Conservation (phyloP, 2,113 vertebrate genomes). For the Hypocryptadius cinnamomeus region DNA sequence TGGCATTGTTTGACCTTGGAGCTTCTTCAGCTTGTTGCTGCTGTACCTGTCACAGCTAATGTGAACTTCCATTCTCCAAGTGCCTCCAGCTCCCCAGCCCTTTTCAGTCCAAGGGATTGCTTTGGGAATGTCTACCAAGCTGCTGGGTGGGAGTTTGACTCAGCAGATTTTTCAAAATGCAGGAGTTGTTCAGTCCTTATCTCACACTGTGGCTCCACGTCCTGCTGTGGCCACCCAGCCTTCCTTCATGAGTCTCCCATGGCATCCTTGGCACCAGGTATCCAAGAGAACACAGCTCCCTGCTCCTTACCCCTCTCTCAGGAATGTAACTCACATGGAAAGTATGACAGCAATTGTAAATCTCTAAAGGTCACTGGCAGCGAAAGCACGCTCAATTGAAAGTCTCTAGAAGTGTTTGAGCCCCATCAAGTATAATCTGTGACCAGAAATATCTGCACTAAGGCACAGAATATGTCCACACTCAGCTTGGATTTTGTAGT, state of each 20-base stretch:
- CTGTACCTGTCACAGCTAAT: background rate
- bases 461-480: background rate
- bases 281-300: background rate
- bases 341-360: background rate
- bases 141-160: background rate
- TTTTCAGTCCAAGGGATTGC: background rate
- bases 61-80: background rate
- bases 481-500: background rate
- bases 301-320: background rate
- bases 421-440: background rate
- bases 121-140: background rate
- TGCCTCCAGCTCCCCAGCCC: background rate
- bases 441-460: background rate
- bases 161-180: background rate
- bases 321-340: background rate
- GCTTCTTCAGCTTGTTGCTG: background rate
- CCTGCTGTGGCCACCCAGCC: background rate
- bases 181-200: background rate
- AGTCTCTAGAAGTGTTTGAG: background rate
- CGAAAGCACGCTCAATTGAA: fast-evolving
- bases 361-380: background rate
- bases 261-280: background rate
- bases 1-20: background rate
- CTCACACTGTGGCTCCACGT: background rate
- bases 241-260: background rate